Percentiles rank a stretch among this genome's conserved stretches.
Evolutionary conservation across 2,797 vertebrate species (phyloP).

Genomic region (Schizopygopsis malacanthus): DNA sequence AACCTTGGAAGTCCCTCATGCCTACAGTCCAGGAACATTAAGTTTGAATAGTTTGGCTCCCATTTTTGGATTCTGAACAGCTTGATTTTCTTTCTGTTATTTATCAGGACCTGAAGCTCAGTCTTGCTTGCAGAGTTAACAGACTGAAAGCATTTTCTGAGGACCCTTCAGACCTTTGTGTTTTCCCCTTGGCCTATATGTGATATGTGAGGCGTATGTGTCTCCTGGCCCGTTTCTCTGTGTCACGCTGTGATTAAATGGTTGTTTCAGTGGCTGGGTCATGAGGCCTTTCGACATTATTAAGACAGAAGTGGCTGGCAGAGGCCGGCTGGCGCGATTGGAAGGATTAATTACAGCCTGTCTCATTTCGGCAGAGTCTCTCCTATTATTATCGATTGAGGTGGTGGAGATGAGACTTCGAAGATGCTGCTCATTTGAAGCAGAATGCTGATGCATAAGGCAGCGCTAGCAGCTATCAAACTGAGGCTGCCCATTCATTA

Average conservation of each 20-base stretch:
- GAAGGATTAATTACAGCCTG: constrained; percentile 57
- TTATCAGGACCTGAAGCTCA: background rate
- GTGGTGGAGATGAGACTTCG: constrained; percentile 37
- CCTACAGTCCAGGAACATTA: background rate
- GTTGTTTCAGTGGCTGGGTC: constrained; percentile 49
- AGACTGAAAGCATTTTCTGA: constrained; percentile 46
- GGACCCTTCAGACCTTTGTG: constrained; percentile 41
- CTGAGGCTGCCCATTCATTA: constrained; percentile 38
- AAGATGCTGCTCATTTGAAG: constrained; percentile 40
- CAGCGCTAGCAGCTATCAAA: constrained; percentile 27
- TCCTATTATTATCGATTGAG: constrained; percentile 57
- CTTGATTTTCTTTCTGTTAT: background rate
- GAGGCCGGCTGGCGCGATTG: constrained; percentile 39
- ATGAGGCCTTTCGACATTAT: constrained; percentile 49
- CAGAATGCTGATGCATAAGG: constrained; percentile 50
- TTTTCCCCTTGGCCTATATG: constrained; percentile 44
- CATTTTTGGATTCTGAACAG: background rate
- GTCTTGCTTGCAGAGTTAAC: constrained; percentile 35
- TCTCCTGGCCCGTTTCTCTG: constrained; percentile 51
- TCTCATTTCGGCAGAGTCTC: constrained; percentile 48
- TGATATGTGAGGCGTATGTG: constrained; percentile 53
- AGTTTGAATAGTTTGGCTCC: background rate
- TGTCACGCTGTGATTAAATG: constrained; percentile 46
- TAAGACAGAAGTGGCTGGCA: constrained; percentile 50
- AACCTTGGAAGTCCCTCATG: background rate